These are phyloP conservation scores for Sardinella longiceps DNA, from an alignment of 2,797 vertebrate species.

Conservation along the genomic window DNA sequence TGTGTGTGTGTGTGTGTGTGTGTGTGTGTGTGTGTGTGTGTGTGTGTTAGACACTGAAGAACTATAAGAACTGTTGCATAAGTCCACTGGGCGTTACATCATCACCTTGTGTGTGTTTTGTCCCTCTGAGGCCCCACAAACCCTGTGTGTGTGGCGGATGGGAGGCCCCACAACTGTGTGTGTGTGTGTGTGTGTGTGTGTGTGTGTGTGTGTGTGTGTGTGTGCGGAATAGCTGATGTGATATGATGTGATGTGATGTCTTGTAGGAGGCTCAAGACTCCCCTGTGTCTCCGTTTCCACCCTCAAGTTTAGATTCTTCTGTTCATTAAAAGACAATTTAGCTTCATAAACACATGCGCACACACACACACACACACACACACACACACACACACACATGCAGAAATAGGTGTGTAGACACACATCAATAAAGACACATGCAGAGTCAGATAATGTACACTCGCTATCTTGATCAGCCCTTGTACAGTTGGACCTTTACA, in stretches of 20 bases:
- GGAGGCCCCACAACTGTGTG: not conserved
- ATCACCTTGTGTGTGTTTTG: constrained; percentile 31
- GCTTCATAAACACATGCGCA: not conserved
- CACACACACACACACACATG: not conserved
- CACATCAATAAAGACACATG: not conserved
- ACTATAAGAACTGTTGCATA: constrained; percentile 39
- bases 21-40: not conserved
- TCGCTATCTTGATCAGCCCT: not conserved
- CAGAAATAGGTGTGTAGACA: not conserved
- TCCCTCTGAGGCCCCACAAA: not conserved
- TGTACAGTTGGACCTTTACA: not conserved
- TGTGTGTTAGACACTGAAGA: not conserved
- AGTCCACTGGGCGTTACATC: constrained; percentile 47
- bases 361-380: not conserved
- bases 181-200: too few relatives aligned
- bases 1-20: not conserved
- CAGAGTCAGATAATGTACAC: not conserved
- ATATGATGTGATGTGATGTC: not conserved
- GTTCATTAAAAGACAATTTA: not conserved
- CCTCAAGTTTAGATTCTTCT: not conserved
- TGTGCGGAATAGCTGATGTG: not conserved
- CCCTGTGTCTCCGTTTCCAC: not conserved
- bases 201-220: not conserved
- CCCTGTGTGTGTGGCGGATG: not conserved
- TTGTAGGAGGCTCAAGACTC: not conserved